Percentiles rank a stretch among this genome's conserved stretches.
Evolutionary conservation across 1,140 invertebrate species (phyloP).

Genomic region (Acromyrmex heyeri): DNA sequence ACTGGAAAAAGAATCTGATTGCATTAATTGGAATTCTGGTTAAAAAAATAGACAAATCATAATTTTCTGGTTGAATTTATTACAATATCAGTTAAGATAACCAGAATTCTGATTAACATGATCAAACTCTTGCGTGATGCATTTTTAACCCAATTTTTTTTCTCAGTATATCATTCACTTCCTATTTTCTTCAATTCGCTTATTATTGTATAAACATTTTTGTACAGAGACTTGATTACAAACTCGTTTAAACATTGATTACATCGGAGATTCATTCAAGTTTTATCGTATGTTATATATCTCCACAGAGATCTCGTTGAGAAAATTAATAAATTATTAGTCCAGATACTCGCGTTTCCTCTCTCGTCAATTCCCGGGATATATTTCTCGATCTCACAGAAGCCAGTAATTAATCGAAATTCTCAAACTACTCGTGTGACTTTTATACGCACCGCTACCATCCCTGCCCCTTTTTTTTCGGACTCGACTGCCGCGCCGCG

Average conservation of each 20-base stretch:
- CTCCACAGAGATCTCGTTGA: neutral
- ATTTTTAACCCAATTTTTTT: neutral
- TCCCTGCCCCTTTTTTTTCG: constrained; percentile 5
- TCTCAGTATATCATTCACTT: neutral
- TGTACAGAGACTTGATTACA: neutral
- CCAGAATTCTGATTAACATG: no score
- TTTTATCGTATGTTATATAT: neutral
- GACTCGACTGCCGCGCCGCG: constrained; percentile 19
- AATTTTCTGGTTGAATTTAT: neutral
- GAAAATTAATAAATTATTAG: constrained; percentile 14
- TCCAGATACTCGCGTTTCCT: neutral
- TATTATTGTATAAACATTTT: neutral
- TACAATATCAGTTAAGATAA: no score
- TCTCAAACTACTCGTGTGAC: neutral
- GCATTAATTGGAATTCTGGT: no score
- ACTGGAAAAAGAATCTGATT: no score
- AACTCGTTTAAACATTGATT: neutral
- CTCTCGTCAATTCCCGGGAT: neutral
- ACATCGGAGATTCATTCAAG: neutral
- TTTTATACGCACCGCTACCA: neutral
- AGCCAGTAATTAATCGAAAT: neutral
- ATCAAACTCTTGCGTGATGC: no score
- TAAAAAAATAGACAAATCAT: no score
- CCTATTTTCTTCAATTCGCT: neutral
- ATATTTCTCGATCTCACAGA: neutral